A percentile compares a stretch with the other conserved stretches of the same genome.
Evolutionary conservation across 1,140 invertebrate genomes (phyloP).

Genomic region (Nixonia krombeini): DNA sequence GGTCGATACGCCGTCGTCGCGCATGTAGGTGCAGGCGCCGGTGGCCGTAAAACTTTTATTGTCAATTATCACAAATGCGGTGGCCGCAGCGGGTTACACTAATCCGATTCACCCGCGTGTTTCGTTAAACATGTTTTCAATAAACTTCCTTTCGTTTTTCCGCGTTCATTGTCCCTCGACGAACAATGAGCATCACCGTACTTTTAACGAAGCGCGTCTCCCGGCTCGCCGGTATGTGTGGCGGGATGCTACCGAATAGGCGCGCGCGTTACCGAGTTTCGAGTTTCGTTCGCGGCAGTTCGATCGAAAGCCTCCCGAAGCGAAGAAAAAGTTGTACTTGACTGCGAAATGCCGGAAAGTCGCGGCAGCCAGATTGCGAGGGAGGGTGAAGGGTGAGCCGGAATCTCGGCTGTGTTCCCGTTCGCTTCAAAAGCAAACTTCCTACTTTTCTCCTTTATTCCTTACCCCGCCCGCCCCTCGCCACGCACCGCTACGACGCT

Average conservation of each 20-base stretch:
- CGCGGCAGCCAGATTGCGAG: not conserved
- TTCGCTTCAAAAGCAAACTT: constrained; percentile 7
- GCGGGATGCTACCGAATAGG: too few relatives aligned
- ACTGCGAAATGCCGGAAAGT: not conserved
- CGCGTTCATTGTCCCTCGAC: too few relatives aligned
- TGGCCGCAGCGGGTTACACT: too few relatives aligned
- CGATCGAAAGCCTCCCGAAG: not conserved
- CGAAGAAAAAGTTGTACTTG: not conserved
- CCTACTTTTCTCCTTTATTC: not conserved
- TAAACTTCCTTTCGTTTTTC: too few relatives aligned
- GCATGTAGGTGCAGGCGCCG: not conserved
- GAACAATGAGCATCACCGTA: too few relatives aligned
- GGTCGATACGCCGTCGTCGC: not conserved
- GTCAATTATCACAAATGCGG: too few relatives aligned
- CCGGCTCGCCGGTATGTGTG: too few relatives aligned
- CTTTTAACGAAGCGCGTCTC: too few relatives aligned
- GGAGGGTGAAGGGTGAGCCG: not conserved
- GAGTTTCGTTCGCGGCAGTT: constrained; percentile 5
- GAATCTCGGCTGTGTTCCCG: not conserved
- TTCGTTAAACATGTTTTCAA: too few relatives aligned
- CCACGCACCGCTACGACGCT: not conserved
- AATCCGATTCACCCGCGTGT: too few relatives aligned
- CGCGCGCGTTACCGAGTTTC: constrained; percentile 1
- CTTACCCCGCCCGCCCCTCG: not conserved
- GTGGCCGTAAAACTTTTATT: not conserved